Evolutionary conservation across 2,113 vertebrate genomes (phyloP), one percentile per base, ranked within the genome.

Genomic region (Grammomys surdaster): DNA sequence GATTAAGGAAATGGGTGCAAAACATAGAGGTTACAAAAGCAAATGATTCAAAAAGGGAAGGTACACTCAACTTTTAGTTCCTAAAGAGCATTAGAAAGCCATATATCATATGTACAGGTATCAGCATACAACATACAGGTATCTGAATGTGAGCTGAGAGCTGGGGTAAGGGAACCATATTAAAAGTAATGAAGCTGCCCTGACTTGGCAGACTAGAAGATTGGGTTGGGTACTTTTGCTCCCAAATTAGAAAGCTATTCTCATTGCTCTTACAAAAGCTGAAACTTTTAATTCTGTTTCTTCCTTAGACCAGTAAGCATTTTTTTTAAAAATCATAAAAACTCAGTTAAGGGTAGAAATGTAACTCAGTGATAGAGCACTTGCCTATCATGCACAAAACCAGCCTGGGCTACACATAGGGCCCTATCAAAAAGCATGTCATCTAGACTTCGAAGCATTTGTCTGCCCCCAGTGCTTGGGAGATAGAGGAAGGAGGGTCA

Each of bases 111-210:
- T 88, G 20, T 28, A 26, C 63, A 65, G 63, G 6, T 24, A 26
- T 65, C 63, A 24, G 48, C 77, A 96, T 19, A 90, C 56, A 48
- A 96, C 63, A 17, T 73, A 16, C 82, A 70, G 48, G 48, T 93
- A 70, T 40, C 89, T 85, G 48, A 87, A 56, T 82, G 60, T 78
- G 77, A 94, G 63, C 43, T 24, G 40, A 24, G 76, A 20, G 22
- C 73, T 93, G 67, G 31, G 81, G 19, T 81, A 76, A 88, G 28
- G 72, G 22, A 36, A 63, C 20, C 40, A 72, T 58, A 12, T 22
- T 94, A 87, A 75, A 19, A 92, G 46, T 87, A 40, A 63, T 54
- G 70, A 95, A 69, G 31, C 56, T 70, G 5, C 33, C 85, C 54
- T 94, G 51, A 14, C 85, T 69, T 65, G 75, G n/a, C 51, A 93